Percentiles rank a stretch among this genome's conserved stretches.
Conservation (phyloP, 2,888 invertebrate genomes). For the Pollenia griseotomentosa region DNA sequence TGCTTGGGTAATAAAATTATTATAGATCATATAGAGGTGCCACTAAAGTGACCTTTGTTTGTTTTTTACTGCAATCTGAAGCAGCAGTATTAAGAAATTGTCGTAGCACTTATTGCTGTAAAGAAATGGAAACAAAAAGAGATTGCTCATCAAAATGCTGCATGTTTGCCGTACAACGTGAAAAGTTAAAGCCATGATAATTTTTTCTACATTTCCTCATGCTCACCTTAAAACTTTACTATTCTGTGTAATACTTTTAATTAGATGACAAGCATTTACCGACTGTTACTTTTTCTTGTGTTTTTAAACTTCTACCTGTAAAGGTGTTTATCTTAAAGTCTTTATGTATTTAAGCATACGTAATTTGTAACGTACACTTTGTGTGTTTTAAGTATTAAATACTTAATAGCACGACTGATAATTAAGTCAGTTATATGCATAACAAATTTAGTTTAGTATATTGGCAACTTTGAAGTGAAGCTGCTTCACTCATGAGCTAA, state of each 20-base stretch:
- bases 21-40: not conserved
- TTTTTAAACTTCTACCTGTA: not conserved
- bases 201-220: not conserved
- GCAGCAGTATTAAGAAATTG: slow-evolving; percentile 18
- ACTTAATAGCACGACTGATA: too few species aligned
- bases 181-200: not conserved
- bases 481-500: too few species aligned
- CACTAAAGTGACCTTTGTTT: not conserved
- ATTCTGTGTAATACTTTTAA: slow-evolving; percentile 47
- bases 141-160: not conserved
- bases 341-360: not conserved
- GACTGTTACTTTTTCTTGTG: not conserved
- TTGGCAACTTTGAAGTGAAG: too few species aligned
- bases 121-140: not conserved
- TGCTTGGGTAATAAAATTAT: not conserved
- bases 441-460: too few species aligned
- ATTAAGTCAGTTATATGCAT: too few species aligned
- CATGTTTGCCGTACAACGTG: slow-evolving; percentile 19
- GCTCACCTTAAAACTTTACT: not conserved
- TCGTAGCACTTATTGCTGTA: not conserved
- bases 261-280: slow-evolving; percentile 48
- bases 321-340: slow-evolving; percentile 36
- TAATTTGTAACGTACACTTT: not conserved
- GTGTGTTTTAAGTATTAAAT: too few species aligned
- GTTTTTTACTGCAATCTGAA: not conserved